These are phyloP conservation scores for Drosophila conformis DNA, from an alignment of 2,888 invertebrate genomes.

Conservation along the genomic window DNA sequence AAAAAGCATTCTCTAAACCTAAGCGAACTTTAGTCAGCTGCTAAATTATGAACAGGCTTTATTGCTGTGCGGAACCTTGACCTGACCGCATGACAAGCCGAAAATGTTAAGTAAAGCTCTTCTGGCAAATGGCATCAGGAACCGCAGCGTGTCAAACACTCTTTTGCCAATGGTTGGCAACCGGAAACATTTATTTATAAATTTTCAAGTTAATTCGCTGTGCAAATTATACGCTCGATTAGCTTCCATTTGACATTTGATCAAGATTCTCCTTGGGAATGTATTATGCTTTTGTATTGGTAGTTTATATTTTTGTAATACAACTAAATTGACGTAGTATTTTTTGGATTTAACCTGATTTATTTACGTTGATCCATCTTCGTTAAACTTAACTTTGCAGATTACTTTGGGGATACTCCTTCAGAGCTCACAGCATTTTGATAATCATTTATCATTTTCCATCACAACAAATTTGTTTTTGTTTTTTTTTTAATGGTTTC, in stretches of 20 bases:
- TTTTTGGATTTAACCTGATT: background rate
- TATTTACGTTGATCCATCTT: background rate
- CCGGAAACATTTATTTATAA: constrained; percentile 45
- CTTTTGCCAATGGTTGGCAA: background rate
- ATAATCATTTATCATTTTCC: background rate
- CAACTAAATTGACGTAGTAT: background rate
- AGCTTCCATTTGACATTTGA: constrained; percentile 36
- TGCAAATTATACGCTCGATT: constrained; percentile 72
- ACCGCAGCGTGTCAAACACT: constrained; percentile 32
- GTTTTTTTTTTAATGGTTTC: background rate
- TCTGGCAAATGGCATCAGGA: constrained; percentile 37
- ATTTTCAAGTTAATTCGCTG: constrained; percentile 63
- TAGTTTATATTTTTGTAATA: background rate
- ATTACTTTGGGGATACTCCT: background rate
- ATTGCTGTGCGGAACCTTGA: constrained; percentile 62
- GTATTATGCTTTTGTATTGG: background rate
- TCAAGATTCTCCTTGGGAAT: constrained; percentile 5
- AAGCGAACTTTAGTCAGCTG: constrained; percentile 33
- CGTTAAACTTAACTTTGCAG: background rate
- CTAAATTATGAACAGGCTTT: constrained; percentile 70
- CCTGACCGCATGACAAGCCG: constrained; percentile 76
- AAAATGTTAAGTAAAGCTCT: constrained; percentile 57
- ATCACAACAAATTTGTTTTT: background rate
- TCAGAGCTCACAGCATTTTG: background rate
- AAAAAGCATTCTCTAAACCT: constrained; percentile 30